Evolutionary conservation across 1,140 invertebrate species (phyloP).

Genomic region (Trichonephila clavata): DNA sequence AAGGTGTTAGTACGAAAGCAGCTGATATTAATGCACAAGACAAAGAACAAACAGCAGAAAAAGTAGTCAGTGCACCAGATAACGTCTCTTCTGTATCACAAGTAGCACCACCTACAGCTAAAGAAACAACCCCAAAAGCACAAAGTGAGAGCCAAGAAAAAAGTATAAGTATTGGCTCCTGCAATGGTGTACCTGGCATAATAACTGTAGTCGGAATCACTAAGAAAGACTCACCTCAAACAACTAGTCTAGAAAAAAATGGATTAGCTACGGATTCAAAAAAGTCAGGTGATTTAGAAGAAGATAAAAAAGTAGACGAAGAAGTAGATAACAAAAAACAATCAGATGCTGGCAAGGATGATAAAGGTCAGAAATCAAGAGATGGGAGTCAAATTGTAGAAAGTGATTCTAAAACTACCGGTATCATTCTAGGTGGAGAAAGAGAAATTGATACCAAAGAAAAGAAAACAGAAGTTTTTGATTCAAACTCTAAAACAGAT

Average conservation of each 20-base stretch:
- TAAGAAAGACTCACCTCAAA: conserved; percentile 56
- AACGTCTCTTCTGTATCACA: neutral
- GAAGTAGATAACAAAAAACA: neutral
- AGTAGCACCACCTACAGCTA: neutral
- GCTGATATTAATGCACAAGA: neutral
- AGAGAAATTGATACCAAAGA: neutral
- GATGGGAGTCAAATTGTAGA: conserved; percentile 45
- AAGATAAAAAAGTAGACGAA: neutral
- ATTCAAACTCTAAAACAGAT: neutral
- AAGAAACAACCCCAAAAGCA: conserved; percentile 19
- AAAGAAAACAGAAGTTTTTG: neutral
- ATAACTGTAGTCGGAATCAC: conserved; percentile 70
- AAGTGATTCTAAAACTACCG: conserved; percentile 34
- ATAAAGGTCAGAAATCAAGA: conserved; percentile 1
- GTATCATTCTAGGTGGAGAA: conserved; percentile 10
- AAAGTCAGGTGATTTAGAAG: neutral
- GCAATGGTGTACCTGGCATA: conserved; percentile 74
- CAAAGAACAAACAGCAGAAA: neutral
- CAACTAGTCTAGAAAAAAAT: neutral
- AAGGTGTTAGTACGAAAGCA: neutral
- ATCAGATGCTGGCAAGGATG: conserved; percentile 3
- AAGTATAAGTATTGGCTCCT: neutral
- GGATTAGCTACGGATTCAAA: conserved; percentile 22
- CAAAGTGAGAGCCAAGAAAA: conserved; percentile 17
- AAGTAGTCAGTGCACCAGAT: neutral